Base-by-base conservation (phyloP, 2,888 invertebrate genomes). In the Dugesia japonica region DNA sequence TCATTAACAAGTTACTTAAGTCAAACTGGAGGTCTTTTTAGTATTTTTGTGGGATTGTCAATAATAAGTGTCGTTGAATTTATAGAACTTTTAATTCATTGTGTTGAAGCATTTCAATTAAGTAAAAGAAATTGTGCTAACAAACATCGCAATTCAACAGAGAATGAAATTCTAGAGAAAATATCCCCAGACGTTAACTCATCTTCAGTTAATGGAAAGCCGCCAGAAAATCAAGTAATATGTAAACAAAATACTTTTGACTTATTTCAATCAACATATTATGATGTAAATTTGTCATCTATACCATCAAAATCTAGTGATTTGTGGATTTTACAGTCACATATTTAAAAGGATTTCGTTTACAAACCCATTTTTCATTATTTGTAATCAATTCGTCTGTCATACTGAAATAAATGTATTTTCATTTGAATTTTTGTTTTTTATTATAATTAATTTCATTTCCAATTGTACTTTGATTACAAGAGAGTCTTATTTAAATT, bases 31-130 rank as follows among this genome's bases (percentile, higher is more conserved):
- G 77, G 77, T 31, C 42, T 77, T 9, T 38, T 77, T 26, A 72
- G 72, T 20, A 77, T 77, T 27, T 77, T 71, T 38, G 72, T 77
- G 23, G 77, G 77, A 17, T 77, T 77, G 15, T 38, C 77, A 4
- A 77, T 77, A 77, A 78, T 77, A 9, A 72, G 72, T 28, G 42
- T 77, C 27, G 77, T 77, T 0, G 77, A 77, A 33, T 26, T 77
- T 27, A 78, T 78, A n/a, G 77, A 77, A 26, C 38, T 38, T 38
- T 17, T 38, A 13, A 38, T 38, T 38, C 38, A 38, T 17, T 38
- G 38, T 38, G 38, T 38, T 38, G 38, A 38, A 38, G 38, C 38
- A 38, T 38, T 38, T 38, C 38, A 38, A 17, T 38, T 38, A 9
- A 38, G 17, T 17, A 38, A 17, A 38, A 9, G 38, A 17, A 38